Evolutionary conservation across 1,140 invertebrate genomes (phyloP), one percentile per base, ranked within the genome.

Genomic region (Magallana angulata): DNA sequence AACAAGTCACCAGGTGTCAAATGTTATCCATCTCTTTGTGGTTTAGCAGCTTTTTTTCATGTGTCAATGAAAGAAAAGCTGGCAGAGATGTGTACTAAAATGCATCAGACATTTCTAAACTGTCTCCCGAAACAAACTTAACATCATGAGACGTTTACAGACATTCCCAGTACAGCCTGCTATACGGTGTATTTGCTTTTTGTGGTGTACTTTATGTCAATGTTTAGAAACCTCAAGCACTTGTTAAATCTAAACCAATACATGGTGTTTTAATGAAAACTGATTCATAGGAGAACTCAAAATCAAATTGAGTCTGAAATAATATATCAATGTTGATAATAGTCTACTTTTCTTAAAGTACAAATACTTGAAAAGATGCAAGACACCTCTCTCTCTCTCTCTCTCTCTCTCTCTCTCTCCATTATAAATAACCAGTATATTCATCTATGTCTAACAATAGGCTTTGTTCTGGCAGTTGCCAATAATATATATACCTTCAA

Each of bases 1-100:
- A 82, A 82, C 57, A 57, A 57, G 36, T 76, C 24, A 76, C 18
- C 68, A 76, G 68, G 68, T 76, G 68, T 76, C 68, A 76, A 76
- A 76, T 76, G 36, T 30, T 76, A 76, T 76, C 68, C 68, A 76
- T 76, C 68, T 76, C 24, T 30, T 76, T 76, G 68, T 76, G 24
- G 24, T 12, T 30, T 60, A 14, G 14, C 60, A 24, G 24, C 24
- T 24, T 62, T 62, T 16, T n/a, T 16, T 76, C 68, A 76, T 30
- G 36, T 64, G 24, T 30, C 18, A 76, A 71, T 18, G 18, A 71
- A 71, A 48, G 36, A 30, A 30, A 76, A 76, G 18, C 68, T 76
- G 24, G 68, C 24, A 36, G 68, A 76, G 68, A 76, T 76, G 18
- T 76, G 68, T 30, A 76, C 24, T 76, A 3, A 76, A 8, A 30